Percentiles rank a stretch among this genome's conserved stretches.
Conservation (phyloP, 2,888 invertebrate species). For the Allacma fusca region DNA sequence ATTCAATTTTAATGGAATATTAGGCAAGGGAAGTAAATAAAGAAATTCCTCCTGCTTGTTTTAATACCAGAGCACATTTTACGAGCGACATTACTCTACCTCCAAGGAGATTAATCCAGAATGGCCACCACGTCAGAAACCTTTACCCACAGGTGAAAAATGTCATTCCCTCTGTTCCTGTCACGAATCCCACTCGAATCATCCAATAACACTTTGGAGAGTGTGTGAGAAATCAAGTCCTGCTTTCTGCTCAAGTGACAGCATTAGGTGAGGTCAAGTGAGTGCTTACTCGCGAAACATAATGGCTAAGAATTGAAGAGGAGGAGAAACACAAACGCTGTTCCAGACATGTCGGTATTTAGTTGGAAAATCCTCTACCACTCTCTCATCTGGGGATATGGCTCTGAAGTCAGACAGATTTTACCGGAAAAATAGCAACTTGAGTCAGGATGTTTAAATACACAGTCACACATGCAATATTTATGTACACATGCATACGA, state of each 20-base stretch:
- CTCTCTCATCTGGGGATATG: too few relatives aligned
- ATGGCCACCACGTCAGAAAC: background rate
- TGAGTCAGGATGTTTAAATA: background rate
- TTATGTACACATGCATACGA: background rate
- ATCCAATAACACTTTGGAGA: background rate
- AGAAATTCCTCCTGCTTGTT: conserved; percentile 9
- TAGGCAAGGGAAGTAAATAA: conserved; percentile 3
- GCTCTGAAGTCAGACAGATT: too few relatives aligned
- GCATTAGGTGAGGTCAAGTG: conserved; percentile 36
- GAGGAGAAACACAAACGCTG: conserved; percentile 23
- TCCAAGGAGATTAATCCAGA: background rate
- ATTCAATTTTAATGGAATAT: conserved; percentile 16
- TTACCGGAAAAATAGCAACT: conserved; percentile 1
- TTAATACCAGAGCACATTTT: background rate
- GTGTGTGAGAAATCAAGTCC: conserved; percentile 13
- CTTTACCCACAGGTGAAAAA: background rate
- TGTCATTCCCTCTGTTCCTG: background rate
- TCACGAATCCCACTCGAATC: conserved; percentile 10
- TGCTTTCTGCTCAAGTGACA: conserved; percentile 28
- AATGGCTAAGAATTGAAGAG: conserved; percentile 17
- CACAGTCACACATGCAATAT: background rate
- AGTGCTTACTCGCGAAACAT: background rate
- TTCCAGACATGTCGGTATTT: conserved; percentile 24
- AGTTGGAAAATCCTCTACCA: background rate
- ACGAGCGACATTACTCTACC: conserved; percentile 8